Base-by-base conservation (phyloP, 1,140 invertebrate species). In the Aphelenchoides fujianensis region DNA sequence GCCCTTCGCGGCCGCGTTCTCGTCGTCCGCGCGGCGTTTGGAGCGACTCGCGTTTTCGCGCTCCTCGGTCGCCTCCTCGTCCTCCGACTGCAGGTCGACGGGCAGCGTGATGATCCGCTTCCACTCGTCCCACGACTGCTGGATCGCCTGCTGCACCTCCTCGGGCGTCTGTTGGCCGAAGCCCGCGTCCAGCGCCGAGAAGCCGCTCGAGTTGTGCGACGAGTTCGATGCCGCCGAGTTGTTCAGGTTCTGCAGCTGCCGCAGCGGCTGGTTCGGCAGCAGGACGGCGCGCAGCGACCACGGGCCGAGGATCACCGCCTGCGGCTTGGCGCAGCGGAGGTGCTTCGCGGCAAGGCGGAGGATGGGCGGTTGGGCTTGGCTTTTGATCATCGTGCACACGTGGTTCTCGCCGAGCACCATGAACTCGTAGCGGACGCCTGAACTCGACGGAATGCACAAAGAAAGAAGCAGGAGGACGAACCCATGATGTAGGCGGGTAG, bases 371-470 rank as follows among this genome's bases (percentile, higher is more conserved):
- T 78, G 76, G 27, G 63, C 41, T 52, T 78, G 76, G 32, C 74
- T 61, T n/a, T 59, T 61, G n/a, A 77, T 28, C 16, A 52, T 48
- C 3, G 68, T 69, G 54, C 77, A 79, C 3, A 80, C 76, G 36
- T 73, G 59, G 62, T 55, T 78, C n/a, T 78, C 78, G 31, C 76
- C 76, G 35, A 70, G 68, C 12, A 77, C 41, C 41, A 72, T 76
- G 37, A 79, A 76, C 19, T 76, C 12, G 52, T 70, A 76, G 48
- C 64, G 48, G 16, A 78, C 23, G 77, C 76, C 31, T 54, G 69
- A n/a, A 80, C 63, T 19, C 61, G 69, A 16, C 76, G 69, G 23
- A 19, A 78, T n/a, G 34, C 61, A 3, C 19, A 62, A 62, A 62
- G 30, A n/a, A n/a, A n/a, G n/a, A n/a, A n/a, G n/a, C n/a, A n/a